Conservation (phyloP, 2,888 invertebrate genomes). For the Sesia bembeciformis region DNA sequence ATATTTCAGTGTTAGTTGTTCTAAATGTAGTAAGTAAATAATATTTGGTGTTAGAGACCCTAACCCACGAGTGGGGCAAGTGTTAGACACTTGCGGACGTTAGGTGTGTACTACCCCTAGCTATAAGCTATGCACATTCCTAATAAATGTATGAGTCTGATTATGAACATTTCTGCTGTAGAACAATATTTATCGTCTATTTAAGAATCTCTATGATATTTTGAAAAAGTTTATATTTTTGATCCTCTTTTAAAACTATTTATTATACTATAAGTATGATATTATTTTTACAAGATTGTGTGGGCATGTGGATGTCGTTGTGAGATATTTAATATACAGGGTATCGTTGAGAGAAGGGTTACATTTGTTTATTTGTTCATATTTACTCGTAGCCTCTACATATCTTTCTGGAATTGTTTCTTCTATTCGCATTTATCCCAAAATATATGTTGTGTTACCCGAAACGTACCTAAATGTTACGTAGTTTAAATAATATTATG, state of each 20-base stretch:
- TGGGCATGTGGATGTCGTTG: constrained; percentile 36
- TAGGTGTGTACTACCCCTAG: constrained; percentile 45
- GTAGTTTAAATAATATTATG: constrained; percentile 39
- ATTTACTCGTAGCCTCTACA: constrained; percentile 27
- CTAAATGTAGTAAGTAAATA: constrained; percentile 29
- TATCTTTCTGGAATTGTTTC: constrained; percentile 23
- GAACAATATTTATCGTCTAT: constrained; percentile 53
- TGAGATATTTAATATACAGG: constrained; percentile 55
- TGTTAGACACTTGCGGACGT: constrained; percentile 33
- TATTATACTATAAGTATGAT: constrained; percentile 55
- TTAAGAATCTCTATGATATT: constrained; percentile 61
- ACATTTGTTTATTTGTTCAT: constrained; percentile 17
- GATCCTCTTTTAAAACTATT: constrained; percentile 50
- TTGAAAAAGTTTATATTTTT: constrained; percentile 66
- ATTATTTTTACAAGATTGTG: constrained; percentile 46
- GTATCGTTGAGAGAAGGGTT: constrained; percentile 45
- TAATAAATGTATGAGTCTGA: constrained; percentile 61
- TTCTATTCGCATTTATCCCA: constrained; percentile 27
- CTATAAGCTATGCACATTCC: constrained; percentile 69
- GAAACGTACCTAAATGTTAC: constrained; percentile 34
- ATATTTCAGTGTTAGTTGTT: constrained; percentile 48
- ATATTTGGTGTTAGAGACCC: constrained; percentile 38
- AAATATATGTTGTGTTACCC: constrained; percentile 57
- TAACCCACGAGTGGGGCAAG: constrained; percentile 36
- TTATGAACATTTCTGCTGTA: constrained; percentile 64